Conservation (phyloP, 2,113 vertebrate genomes). For the Mus pahari region DNA sequence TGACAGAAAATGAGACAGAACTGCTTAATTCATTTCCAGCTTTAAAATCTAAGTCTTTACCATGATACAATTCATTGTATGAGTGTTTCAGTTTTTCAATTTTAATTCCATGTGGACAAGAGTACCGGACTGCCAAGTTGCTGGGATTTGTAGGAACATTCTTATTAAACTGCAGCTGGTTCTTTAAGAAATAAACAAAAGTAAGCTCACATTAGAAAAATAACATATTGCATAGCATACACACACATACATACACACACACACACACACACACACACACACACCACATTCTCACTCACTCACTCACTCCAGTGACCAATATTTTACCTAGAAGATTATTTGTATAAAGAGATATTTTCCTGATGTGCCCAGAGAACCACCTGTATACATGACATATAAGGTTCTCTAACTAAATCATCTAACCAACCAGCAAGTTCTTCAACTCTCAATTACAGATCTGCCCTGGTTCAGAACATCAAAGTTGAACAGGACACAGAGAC, state of each 20-base stretch:
- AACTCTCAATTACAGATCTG: background rate
- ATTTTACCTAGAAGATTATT: background rate
- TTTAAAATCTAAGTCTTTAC: conserved; percentile 65
- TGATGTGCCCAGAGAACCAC: background rate
- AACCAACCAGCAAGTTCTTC: background rate
- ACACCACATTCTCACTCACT: background rate
- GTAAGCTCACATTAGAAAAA: conserved; percentile 62
- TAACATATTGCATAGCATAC: background rate
- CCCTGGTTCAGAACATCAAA: background rate
- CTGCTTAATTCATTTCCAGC: conserved; percentile 77
- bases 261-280: background rate
- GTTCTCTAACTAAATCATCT: background rate
- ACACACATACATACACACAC: background rate
- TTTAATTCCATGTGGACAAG: conserved; percentile 89
- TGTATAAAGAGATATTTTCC: background rate
- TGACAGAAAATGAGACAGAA: conserved; percentile 89
- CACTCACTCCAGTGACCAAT: background rate
- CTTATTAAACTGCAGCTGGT: conserved; percentile 93
- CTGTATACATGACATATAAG: background rate
- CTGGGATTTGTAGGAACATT: conserved; percentile 84
- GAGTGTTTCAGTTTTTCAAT: conserved; percentile 91
- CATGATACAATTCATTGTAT: background rate
- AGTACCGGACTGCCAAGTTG: conserved; percentile 89
- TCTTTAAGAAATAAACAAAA: conserved; percentile 66
- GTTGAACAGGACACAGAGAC: background rate